A percentile compares a stretch with the other conserved stretches of the same genome.
phyloP scores from a whole-genome alignment of 2,888 invertebrate genomes.

The Nezara viridula region DNA sequence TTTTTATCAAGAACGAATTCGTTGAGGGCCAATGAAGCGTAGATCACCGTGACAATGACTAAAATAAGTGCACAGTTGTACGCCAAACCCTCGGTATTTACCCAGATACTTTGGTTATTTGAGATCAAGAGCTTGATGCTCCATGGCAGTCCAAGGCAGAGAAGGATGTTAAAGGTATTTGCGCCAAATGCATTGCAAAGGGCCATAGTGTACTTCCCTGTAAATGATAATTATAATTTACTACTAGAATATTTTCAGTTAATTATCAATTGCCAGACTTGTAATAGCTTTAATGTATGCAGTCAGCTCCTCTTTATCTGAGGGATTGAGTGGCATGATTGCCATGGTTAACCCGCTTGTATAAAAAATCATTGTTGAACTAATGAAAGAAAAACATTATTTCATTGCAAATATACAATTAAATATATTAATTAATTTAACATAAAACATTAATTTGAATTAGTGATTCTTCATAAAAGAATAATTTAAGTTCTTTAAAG shows the following conservation, averaged over 20 bases:
- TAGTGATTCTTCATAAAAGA: too few species aligned
- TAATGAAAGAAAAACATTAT: too few species aligned
- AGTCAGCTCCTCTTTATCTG: too few species aligned
- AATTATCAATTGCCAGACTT: too few species aligned
- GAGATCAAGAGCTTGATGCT: slow-evolving; percentile 87
- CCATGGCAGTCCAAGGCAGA: slow-evolving; percentile 90
- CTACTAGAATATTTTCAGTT: neutral
- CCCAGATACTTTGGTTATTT: slow-evolving; percentile 84
- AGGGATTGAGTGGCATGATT: too few species aligned
- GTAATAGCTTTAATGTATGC: too few species aligned
- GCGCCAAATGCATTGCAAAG: slow-evolving; percentile 92
- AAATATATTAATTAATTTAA: too few species aligned
- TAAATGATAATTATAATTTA: slow-evolving; percentile 62
- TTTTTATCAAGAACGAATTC: slow-evolving; percentile 87
- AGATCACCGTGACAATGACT: slow-evolving; percentile 86
- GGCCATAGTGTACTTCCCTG: slow-evolving; percentile 92
- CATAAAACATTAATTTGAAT: too few species aligned
- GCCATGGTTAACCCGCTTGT: too few species aligned
- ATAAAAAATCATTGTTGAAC: too few species aligned
- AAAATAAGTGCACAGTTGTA: slow-evolving; percentile 78
- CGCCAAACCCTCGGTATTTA: slow-evolving; percentile 67
- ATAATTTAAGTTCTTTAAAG: too few species aligned
- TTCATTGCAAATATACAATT: too few species aligned
- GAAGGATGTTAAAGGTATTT: slow-evolving; percentile 88
- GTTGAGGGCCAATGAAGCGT: slow-evolving; percentile 86